Base-by-base conservation (phyloP, 2,113 vertebrate species). In the Brachirus orientalis region DNA sequence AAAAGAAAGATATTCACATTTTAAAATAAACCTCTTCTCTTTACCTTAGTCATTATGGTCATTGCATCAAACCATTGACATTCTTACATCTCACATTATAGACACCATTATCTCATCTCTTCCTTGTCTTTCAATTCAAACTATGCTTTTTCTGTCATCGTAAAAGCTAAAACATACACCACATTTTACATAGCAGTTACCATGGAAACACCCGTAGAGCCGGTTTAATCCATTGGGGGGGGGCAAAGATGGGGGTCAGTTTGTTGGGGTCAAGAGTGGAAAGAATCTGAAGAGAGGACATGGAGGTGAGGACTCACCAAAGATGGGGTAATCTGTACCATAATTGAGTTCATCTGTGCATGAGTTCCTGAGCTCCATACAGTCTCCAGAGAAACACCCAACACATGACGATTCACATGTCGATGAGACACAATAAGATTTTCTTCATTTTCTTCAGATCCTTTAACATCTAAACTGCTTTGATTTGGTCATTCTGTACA, bases 61-160 rank as follows among this genome's bases (percentile, higher is more conserved):
- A 90, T 92, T 90, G 89, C 90, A 90, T 89, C 86, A 43, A 86
- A 84, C 89, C 89, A 86, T 62, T 81, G 75, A 90, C 90, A 90
- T 84, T 91, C 89, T 78, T 83, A 17, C 80, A 83, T 72, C 70
- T 83, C 70, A 75, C 69, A 63, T 83, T 67, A 79, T 70, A 80
- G 64, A 87, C 75, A 62, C 62, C 20, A 60, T 69, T 63, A 69
- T 72, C 68, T 45, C 66, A 51, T 46, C 56, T 57, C 59, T 55
- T 20, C 33, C 59, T 59, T 7, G 0, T 56, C 73, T 51, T 71
- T 67, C 66, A 52, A 10, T 53, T 73, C 69, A 48, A 63, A 66
- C 35, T 44, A 59, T 72, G 58, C 62, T 75, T 78, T 84, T 69
- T 65, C 80, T 64, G 53, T 41, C 16, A 63, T 58, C 71, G 65